Conservation (phyloP, 2,797 vertebrate species). For the Xenops minutus region DNA sequence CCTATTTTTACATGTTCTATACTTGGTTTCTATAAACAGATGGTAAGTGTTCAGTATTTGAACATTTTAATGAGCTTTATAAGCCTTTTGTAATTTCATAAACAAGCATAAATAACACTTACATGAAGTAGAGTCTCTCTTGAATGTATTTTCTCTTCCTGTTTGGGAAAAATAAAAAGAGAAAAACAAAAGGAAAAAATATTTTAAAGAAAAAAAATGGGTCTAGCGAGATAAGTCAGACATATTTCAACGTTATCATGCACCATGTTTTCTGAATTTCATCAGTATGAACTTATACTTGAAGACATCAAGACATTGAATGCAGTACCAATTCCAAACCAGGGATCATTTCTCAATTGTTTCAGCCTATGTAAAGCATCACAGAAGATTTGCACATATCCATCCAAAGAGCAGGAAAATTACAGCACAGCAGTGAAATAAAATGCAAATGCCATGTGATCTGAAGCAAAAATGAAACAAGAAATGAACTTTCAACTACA, state of each 20-base stretch:
- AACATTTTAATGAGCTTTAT: slow-evolving; percentile 19
- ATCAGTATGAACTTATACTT: neutral
- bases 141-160: slow-evolving; percentile 68
- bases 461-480: neutral
- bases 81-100: slow-evolving; percentile 50
- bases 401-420: neutral
- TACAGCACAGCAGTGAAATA: neutral
- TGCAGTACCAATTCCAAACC: neutral
- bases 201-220: slow-evolving; percentile 25
- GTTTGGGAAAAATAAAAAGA: neutral
- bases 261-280: neutral
- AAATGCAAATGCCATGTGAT: neutral
- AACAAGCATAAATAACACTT: slow-evolving; percentile 70
- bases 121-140: slow-evolving; percentile 71
- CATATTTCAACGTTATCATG: neutral
- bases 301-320: neutral
- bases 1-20: slow-evolving; percentile 24
- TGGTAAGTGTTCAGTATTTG: slow-evolving; percentile 11
- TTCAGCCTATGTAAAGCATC: neutral
- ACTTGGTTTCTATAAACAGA: slow-evolving; percentile 43
- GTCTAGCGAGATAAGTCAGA: neutral
- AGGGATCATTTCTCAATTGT: neutral
- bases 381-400: neutral
- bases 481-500: neutral
- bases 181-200: slow-evolving; percentile 18